These are phyloP conservation scores for Tamias sibiricus DNA, from an alignment of 2,113 vertebrate species.

Conservation along the genomic window DNA sequence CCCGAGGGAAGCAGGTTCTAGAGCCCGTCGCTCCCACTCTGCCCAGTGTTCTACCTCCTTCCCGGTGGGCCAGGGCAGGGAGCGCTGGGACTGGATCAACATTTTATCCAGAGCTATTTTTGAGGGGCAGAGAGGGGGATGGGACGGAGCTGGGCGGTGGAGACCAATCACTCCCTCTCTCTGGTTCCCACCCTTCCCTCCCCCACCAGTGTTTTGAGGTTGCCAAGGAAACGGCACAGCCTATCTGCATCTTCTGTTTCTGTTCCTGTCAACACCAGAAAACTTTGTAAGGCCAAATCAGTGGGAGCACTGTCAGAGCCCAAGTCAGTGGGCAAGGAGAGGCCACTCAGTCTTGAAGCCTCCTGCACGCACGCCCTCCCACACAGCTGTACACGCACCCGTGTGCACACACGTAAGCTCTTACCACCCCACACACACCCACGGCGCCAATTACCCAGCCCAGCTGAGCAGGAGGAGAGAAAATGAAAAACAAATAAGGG, in stretches of 20 bases:
- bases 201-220: conserved; percentile 80
- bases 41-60: not conserved
- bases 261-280: conserved; percentile 69
- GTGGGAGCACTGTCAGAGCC: conserved; percentile 12
- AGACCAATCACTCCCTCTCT: conserved; percentile 5
- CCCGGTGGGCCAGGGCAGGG: not conserved
- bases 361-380: conserved; percentile 43
- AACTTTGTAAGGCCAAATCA: conserved; percentile 76
- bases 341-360: not conserved
- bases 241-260: conserved; percentile 58
- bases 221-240: conserved; percentile 81
- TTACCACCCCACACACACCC: not conserved
- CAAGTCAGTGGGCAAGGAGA: not conserved
- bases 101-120: conserved; percentile 56
- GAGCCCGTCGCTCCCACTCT: rapidly evolving
- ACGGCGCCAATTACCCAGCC: not conserved
- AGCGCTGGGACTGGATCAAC: not conserved
- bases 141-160: not conserved
- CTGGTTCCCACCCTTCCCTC: conserved; percentile 64
- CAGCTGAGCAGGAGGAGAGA: not conserved
- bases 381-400: not conserved
- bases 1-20: not conserved
- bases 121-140: not conserved
- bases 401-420: not conserved
- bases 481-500: not conserved